Conservation (phyloP, 2,797 vertebrate genomes). For the Odontamblyopus lacepedii region DNA sequence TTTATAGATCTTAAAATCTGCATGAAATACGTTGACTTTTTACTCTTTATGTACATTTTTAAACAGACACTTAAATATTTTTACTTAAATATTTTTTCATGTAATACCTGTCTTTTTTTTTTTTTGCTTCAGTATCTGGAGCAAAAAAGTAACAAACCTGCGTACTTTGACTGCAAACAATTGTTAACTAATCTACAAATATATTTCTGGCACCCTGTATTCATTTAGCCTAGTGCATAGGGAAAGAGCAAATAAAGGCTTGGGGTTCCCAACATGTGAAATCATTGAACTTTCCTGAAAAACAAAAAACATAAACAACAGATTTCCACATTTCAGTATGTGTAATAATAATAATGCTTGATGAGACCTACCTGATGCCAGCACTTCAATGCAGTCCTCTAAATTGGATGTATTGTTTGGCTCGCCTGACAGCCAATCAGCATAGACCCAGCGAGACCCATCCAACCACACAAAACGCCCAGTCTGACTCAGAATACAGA, state of each 20-base stretch:
- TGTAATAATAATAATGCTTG: background rate
- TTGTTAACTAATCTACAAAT: background rate
- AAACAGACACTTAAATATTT: too few relatives aligned
- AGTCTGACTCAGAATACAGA: slow-evolving; percentile 43
- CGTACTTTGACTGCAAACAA: too few relatives aligned
- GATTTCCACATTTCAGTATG: background rate
- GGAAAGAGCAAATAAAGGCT: slow-evolving; percentile 66
- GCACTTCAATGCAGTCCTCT: slow-evolving; percentile 62
- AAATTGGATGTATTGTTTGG: slow-evolving; percentile 41
- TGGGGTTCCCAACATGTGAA: slow-evolving; percentile 54
- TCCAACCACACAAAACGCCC: slow-evolving; percentile 68
- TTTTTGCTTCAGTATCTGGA: too few relatives aligned
- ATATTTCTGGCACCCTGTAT: background rate
- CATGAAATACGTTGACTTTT: too few relatives aligned
- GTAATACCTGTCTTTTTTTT: too few relatives aligned
- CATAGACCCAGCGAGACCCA: slow-evolving; percentile 55
- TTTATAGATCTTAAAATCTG: too few relatives aligned
- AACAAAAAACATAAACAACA: slow-evolving; percentile 13
- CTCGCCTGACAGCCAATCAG: slow-evolving; percentile 59
- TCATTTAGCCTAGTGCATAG: slow-evolving; percentile 13
- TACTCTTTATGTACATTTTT: too few relatives aligned
- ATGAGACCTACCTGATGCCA: slow-evolving; percentile 25
- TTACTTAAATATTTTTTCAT: too few relatives aligned
- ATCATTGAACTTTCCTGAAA: slow-evolving; percentile 70
- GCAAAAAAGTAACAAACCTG: too few relatives aligned